Conservation (phyloP, 2,888 invertebrate species). For the Oxycera nigricornis region DNA sequence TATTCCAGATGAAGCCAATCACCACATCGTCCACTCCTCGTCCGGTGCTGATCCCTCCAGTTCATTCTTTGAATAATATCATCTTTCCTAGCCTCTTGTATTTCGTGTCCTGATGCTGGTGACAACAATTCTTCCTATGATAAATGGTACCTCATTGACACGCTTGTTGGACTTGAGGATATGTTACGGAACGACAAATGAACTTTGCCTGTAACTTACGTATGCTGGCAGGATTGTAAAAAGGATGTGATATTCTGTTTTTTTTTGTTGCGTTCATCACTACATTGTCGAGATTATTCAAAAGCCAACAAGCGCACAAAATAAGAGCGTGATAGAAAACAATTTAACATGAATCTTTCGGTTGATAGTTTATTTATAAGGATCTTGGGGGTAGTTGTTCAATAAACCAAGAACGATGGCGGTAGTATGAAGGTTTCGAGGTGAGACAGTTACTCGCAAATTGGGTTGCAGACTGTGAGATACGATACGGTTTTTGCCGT, state of each 20-base stretch:
- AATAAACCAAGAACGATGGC: no score
- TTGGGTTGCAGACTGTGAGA: no score
- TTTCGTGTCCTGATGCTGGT: background rate
- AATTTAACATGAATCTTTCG: background rate
- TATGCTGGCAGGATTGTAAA: background rate
- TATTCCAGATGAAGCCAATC: background rate
- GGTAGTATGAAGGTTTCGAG: no score
- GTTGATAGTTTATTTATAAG: conserved; percentile 3
- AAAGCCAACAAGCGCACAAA: background rate
- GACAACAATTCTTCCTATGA: conserved; percentile 7
- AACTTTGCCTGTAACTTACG: background rate
- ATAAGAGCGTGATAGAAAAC: conserved; percentile 1
- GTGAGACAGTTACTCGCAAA: no score
- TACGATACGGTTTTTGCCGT: no score
- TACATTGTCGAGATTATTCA: background rate
- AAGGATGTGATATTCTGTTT: background rate
- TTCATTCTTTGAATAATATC: background rate
- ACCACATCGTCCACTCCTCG: background rate
- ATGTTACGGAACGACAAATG: no score
- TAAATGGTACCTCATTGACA: background rate
- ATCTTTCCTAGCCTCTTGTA: background rate
- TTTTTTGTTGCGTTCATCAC: no score
- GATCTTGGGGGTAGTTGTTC: background rate
- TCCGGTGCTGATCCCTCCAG: background rate
- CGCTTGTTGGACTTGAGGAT: background rate